Conservation (phyloP, 2,888 invertebrate genomes). For the Drosophila buzzatii region DNA sequence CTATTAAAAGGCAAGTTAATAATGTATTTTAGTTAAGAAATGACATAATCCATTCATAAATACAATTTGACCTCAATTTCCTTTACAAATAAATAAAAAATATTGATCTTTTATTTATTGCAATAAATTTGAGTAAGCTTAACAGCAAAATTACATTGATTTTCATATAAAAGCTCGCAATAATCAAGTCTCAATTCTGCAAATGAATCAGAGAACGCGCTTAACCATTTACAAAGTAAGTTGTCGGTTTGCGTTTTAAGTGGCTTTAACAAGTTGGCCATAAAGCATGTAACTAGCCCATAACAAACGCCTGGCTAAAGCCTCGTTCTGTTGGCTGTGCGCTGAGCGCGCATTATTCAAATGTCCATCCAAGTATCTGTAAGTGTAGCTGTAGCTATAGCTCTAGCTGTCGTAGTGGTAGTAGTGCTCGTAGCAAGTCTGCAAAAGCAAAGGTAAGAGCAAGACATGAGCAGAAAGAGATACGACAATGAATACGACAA, state of each 20-base stretch:
- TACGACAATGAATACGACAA: slow-evolving; percentile 47
- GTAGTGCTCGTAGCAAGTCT: slow-evolving; percentile 23
- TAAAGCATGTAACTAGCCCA: slow-evolving; percentile 33
- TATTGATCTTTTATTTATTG: background rate
- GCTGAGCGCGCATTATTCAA: slow-evolving; percentile 69
- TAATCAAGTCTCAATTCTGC: background rate
- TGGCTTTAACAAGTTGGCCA: slow-evolving; percentile 38
- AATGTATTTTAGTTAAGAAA: no score
- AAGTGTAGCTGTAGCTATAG: slow-evolving; percentile 25
- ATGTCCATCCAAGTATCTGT: slow-evolving; percentile 70
- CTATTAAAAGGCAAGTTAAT: no score
- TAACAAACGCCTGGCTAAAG: slow-evolving; percentile 29
- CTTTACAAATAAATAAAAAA: background rate
- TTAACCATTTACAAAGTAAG: slow-evolving; percentile 29
- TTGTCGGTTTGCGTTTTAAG: slow-evolving; percentile 29
- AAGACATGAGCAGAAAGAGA: slow-evolving; percentile 45
- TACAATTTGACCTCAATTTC: background rate
- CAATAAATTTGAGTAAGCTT: background rate
- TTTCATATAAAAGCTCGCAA: background rate
- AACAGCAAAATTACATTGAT: background rate
- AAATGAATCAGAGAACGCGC: slow-evolving; percentile 19
- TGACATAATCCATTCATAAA: no score
- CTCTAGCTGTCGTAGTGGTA: slow-evolving; percentile 15
- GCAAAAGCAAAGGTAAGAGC: slow-evolving; percentile 26
- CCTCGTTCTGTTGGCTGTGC: slow-evolving; percentile 23